Evolutionary conservation across 2,113 vertebrate genomes (phyloP), one percentile per base, ranked within the genome.

Genomic region (Merops nubicus): DNA sequence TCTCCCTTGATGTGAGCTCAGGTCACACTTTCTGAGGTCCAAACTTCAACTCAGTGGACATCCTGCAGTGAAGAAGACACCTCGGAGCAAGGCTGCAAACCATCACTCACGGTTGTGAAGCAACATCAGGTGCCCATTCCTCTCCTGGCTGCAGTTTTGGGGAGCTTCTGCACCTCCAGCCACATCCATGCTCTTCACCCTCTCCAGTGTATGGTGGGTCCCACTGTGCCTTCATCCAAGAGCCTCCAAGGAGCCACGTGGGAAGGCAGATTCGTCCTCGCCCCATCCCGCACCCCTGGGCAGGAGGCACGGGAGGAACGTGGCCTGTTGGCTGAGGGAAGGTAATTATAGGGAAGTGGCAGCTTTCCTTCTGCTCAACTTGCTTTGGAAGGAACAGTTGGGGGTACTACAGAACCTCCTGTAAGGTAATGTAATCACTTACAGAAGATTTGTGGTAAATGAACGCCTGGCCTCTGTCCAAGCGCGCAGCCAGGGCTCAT

Each of bases 381-480:
- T 87, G 91, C 95, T 93, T 94, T 94, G 92, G 92, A 91, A 93
- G 92, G 93, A 97, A 15, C 96, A 85, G 96, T 91, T 89, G 93
- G 96, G 95, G 95, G 95, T 96, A 89, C 88, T 43, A 88, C 7
- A 97, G 94, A 94, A 95, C 90, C 92, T 57, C 85, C 85, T 91
- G 96, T 43, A 96, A 94, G 96, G 97, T 96, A 97, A 97, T 97
- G 95, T 96, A 91, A 97, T 97, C 96, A 96, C 96, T 97, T 97
- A 97, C 96, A 97, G 94, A 82, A 97, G 96, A 95, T 96, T 95
- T 94, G 93, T 92, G 94, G 94, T 47, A 89, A 97, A 96, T 95
- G 96, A 93, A 87, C 23, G 92, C 60, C 89, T 97, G 97, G 96
- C 96, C 77, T 51, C 33, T 21, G 83, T 54, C 97, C 97, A 97